phyloP scores from a whole-genome alignment of 1,140 invertebrate genomes.

The Nymphalis io region DNA sequence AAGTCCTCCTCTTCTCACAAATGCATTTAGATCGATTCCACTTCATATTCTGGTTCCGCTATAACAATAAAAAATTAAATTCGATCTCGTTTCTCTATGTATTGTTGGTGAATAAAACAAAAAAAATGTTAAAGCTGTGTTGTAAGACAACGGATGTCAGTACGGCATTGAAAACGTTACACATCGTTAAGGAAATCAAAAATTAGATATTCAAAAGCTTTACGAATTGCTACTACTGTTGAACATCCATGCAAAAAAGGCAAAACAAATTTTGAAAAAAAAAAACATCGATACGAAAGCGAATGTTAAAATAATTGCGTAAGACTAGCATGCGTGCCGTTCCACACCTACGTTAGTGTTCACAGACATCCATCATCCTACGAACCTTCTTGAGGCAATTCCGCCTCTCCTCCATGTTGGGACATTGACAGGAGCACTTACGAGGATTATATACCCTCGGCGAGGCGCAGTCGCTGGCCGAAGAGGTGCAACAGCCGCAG shows the following conservation, averaged over 20 bases:
- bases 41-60: constrained; percentile 71
- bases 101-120: constrained; percentile 13
- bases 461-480: constrained; percentile 49
- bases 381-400: constrained; percentile 70
- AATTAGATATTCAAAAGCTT: not conserved
- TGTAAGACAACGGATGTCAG: constrained; percentile 76
- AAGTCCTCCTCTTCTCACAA: constrained; percentile 58
- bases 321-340: constrained; percentile 54
- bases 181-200: not conserved
- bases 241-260: constrained; percentile 32
- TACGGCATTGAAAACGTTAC: constrained; percentile 34
- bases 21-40: constrained; percentile 73
- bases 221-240: not conserved
- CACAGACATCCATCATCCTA: constrained; percentile 76
- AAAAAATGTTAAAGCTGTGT: constrained; percentile 46
- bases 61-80: constrained; percentile 59
- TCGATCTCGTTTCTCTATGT: constrained; percentile 27
- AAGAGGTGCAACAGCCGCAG: constrained; percentile 59
- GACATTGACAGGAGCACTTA: constrained; percentile 77
- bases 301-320: constrained; percentile 32
- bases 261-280: constrained; percentile 30
- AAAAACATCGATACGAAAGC: constrained; percentile 37
- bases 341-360: constrained; percentile 56
- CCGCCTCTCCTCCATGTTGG: constrained; percentile 65
- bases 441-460: constrained; percentile 67